phyloP scores from a whole-genome alignment of 2,797 vertebrate species.

The Heterohyrax brucei region DNA sequence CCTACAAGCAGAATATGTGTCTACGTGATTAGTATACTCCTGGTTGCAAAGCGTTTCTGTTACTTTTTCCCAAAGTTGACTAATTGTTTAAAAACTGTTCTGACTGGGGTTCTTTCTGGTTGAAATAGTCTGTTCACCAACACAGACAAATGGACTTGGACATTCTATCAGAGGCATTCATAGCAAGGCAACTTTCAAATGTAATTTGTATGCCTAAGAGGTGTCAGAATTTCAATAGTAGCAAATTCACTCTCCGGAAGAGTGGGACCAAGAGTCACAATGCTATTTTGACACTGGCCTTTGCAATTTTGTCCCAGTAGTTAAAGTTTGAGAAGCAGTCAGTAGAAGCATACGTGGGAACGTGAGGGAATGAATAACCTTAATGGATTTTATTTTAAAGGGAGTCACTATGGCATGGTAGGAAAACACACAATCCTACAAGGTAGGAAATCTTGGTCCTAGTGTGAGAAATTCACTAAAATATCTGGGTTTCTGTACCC shows the following conservation, averaged over 20 bases:
- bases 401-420: background rate
- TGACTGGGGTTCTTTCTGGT: background rate
- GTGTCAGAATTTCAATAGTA: background rate
- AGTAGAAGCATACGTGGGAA: background rate
- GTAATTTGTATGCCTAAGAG: background rate
- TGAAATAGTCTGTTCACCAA: background rate
- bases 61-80: background rate
- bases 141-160: background rate
- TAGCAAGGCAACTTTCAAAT: background rate
- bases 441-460: constrained; percentile 8
- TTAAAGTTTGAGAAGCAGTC: background rate
- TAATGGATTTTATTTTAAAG: background rate
- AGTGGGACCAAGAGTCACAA: background rate
- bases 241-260: background rate
- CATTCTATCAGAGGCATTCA: constrained; percentile 2
- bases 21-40: background rate
- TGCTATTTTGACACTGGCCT: background rate
- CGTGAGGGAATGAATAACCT: background rate
- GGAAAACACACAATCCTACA: background rate
- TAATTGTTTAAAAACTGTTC: background rate
- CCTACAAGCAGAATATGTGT: background rate
- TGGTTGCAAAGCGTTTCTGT: background rate
- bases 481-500: background rate
- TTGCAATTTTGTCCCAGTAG: background rate
- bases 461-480: background rate